These are phyloP conservation scores for Orthonevra nobilis DNA, from an alignment of 2,888 invertebrate species.

Conservation along the genomic window DNA sequence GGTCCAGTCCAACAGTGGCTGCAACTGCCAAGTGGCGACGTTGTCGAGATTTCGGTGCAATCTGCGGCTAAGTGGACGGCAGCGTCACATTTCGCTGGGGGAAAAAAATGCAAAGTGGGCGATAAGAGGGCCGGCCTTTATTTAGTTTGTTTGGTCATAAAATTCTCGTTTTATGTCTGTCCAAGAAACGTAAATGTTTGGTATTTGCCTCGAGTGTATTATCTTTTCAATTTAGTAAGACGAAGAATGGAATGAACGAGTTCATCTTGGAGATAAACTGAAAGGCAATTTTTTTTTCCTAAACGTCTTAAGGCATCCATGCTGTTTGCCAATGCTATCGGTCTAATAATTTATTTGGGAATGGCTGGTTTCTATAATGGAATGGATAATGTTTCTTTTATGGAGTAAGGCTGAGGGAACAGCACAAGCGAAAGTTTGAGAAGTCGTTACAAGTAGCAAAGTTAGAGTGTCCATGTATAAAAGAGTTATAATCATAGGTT, in stretches of 20 bases:
- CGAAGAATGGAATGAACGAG: neutral
- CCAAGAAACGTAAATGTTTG: constrained; percentile 20
- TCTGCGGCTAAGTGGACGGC: constrained; percentile 12
- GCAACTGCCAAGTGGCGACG: constrained; percentile 19
- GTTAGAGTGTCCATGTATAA: too few relatives aligned
- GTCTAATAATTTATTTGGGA: too few relatives aligned
- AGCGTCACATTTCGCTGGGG: neutral
- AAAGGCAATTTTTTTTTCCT: neutral
- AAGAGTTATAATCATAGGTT: too few relatives aligned
- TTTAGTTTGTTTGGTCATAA: constrained; percentile 30
- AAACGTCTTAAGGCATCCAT: too few relatives aligned
- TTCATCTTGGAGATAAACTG: constrained; percentile 20
- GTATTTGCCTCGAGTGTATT: constrained; percentile 9
- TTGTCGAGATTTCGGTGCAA: constrained; percentile 18
- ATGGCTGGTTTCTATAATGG: too few relatives aligned
- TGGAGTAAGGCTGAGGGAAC: too few relatives aligned
- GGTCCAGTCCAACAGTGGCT: neutral
- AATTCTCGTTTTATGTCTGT: constrained; percentile 18
- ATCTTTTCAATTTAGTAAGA: constrained; percentile 24
- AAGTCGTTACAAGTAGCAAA: too few relatives aligned
- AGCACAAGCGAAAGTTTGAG: too few relatives aligned
- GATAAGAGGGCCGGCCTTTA: constrained; percentile 39
- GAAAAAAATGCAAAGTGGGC: constrained; percentile 54
- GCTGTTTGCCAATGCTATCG: too few relatives aligned
- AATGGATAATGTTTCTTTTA: too few relatives aligned